Base-by-base conservation (phyloP, 2,888 invertebrate genomes). In the Drosophila monieri region DNA sequence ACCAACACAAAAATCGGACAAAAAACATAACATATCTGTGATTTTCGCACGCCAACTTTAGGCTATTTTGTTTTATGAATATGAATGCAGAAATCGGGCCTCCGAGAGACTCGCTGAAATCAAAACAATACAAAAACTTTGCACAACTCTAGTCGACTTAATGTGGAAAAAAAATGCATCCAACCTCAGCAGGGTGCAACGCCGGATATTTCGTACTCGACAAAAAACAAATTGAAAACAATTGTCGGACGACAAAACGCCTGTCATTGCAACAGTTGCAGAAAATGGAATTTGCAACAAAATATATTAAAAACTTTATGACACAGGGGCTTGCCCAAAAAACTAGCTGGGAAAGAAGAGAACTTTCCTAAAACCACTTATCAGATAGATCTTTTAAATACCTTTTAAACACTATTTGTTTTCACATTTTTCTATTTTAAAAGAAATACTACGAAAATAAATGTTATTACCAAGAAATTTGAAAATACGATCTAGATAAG, bases 71-170 rank as follows among this genome's bases (percentile, higher is more conserved):
- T 23, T 21, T 12, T 27, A 30, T 52, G 65, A 57, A 61, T 64
- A 64, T 64, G 64, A 64, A 61, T 64, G 68, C 69, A 60, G 59
- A 49, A 68, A 47, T 55, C 48, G 15, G 39, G 30, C 49, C 53
- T 12, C 21, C 39, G 6, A 51, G 46, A 37, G 69, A 68, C 39
- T 12, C 46, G 39, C 55, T 53, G 70, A 76, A 78, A 60, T 61
- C 70, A 76, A 78, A 84, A 84, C 80, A 80, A 80, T 80, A 68
- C 80, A 47, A 56, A 70, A 74, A 76, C 59, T 80, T 80, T 73
- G 69, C 80, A 70, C 81, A 77, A 81, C 77, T 72, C 56, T n/a
- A 67, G 56, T 66, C 59, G 49, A 32, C 49, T 15, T 15, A 6
- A 41, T 3, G 32, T 14, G 35, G 35, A 12, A 18, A 18, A 18